Base-by-base conservation (phyloP, 1,140 invertebrate genomes). In the Vanessa tameamea region DNA sequence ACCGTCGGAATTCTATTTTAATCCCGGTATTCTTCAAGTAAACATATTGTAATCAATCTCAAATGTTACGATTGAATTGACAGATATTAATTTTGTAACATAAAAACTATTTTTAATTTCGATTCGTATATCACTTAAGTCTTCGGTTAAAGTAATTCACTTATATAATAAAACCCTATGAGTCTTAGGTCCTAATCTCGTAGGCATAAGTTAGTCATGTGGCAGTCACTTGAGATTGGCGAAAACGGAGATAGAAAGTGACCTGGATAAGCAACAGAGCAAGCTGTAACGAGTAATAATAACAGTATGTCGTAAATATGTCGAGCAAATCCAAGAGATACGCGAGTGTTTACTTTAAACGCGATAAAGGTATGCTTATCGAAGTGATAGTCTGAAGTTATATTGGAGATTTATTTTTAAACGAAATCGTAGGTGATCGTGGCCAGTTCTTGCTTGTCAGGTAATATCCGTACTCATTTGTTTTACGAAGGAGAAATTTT, bases 301-400 rank as follows among this genome's bases (percentile, higher is more conserved):
- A 69, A 69, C 37, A 2, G 53, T 64, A 64, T 51, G 47, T 47
- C 64, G 23, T 64, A 74, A 74, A 74, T 64, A 74, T 64, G 61
- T 68, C 66, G 53, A 74, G 66, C 43, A 37, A 74, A 64, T 69
- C 63, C 50, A 3, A 64, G 48, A 74, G n/a, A 73, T 72, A 64
- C 51, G 48, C 16, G 61, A 48, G 50, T 72, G 61, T 72, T 72
- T 72, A 55, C 61, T 47, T 64, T 64, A 51, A 51, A 66, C 64
- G 31, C 47, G 64, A 66, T 66, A 66, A 66, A 66, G 23, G 43
- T 26, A 14, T 20, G 64, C 64, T 66, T 66, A 66, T 66, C 64
- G 15, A 31, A 61, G 43, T 26, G 23, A 37, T 37, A 37, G 31
- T 61, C 57, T 37, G 13, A n/a, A 20, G 14, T 37, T 61, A 7